Base-by-base conservation (phyloP, 2,888 invertebrate genomes). In the Acrobasis consociella region DNA sequence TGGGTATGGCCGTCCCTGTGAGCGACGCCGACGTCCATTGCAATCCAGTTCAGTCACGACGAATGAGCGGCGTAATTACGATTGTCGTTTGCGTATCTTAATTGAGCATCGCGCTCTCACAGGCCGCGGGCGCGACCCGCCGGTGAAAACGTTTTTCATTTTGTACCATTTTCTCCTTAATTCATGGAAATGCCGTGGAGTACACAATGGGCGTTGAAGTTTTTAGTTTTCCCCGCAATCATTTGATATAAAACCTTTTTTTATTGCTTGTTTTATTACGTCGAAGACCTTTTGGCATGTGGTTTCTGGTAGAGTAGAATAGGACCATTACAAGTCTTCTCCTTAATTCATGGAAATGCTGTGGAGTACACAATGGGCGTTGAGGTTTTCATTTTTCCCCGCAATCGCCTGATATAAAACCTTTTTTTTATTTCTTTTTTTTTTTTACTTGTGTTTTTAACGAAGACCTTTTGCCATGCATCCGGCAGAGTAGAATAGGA, bases 1-100 rank as follows among this genome's bases (percentile, higher is more conserved):
- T n/a, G n/a, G n/a, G n/a, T n/a, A n/a, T n/a, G 22, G 3, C 22
- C 1, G n/a, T 11, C 38, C 15, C 17, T 17, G 42, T 42, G 42
- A 8, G 17, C 42, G 56, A 42, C 56, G n/a, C 42, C 42, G 10
- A 13, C 10, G 11, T 39, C 89, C 87, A 82, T 85, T 82, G 83
- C 82, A 82, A 88, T 89, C 81, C 79, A 82, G 84, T 83, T 83
- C 79, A 82, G 91, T 90, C 91, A 90, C 91, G 89, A 91, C 85
- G 85, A 89, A 89, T 85, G 82, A 87, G 82, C 87, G 79, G 86
- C 85, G 87, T 89, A 91, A 91, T 92, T 89, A 85, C 83, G 86
- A 89, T 86, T 86, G 89, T 89, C 86, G 84, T 85, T 85, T 85
- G 80, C 77, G 83, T 87, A 90, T 90, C 91, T 89, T 88, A 89